These are phyloP conservation scores for Australoheros scitulus DNA, from an alignment of 2,113 vertebrate genomes.

Conservation along the genomic window DNA sequence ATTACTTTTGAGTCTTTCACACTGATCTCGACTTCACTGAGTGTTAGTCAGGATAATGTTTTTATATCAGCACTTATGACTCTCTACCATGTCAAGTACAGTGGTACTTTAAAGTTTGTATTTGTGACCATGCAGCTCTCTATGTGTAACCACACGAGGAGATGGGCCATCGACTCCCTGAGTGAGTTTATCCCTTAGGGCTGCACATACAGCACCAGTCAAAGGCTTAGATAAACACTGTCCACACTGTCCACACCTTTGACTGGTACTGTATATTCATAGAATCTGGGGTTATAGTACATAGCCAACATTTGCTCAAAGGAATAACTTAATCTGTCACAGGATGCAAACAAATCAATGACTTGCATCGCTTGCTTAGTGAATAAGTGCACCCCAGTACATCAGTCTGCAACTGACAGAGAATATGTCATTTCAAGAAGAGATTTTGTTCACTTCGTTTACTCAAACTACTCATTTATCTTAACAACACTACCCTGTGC, in stretches of 20 bases:
- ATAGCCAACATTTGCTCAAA: neutral
- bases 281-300: neutral
- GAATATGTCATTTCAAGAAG: neutral
- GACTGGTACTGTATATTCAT: neutral
- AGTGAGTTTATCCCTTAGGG: neutral
- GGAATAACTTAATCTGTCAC: neutral
- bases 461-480: neutral
- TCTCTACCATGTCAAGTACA: neutral
- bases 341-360: conserved; percentile 5
- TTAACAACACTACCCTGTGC: neutral
- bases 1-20: no score
- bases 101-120: neutral
- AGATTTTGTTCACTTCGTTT: neutral
- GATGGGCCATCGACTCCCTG: neutral
- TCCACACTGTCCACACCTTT: no score
- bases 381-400: neutral
- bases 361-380: neutral
- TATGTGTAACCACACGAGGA: neutral
- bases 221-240: no score
- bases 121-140: neutral
- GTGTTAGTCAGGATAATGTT: neutral
- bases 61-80: neutral
- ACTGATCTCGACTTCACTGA: neutral
- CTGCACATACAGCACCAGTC: neutral
- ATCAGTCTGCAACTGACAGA: neutral